These are phyloP conservation scores for Leptestheria dahalacensis DNA, from an alignment of 1,140 invertebrate genomes.

Conservation along the genomic window DNA sequence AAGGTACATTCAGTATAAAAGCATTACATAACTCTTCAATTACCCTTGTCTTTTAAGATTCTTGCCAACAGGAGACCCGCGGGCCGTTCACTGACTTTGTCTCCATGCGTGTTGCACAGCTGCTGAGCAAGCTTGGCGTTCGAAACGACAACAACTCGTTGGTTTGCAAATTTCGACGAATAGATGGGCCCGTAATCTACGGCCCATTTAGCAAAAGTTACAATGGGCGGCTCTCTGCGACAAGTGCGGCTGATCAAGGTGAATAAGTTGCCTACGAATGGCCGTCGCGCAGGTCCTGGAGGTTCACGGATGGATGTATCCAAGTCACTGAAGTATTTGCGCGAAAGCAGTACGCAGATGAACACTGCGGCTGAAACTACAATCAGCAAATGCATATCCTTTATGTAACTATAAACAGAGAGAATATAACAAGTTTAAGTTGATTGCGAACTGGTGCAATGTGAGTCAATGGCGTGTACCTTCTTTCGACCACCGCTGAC, in stretches of 20 bases:
- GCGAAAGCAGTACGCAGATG: neutral
- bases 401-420: no score
- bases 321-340: neutral
- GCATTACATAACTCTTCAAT: no score
- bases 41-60: conserved; percentile 6
- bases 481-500: no score
- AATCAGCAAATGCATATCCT: no score
- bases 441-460: no score
- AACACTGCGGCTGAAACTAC: no score
- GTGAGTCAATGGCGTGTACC: no score
- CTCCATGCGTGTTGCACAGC: neutral
- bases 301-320: neutral
- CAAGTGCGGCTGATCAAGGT: neutral
- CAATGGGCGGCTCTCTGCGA: neutral
- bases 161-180: neutral
- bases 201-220: conserved; percentile 5
- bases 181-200: conserved; percentile 5
- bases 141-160: neutral
- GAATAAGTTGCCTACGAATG: conserved; percentile 1
- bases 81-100: conserved; percentile 2
- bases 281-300: neutral
- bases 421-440: no score
- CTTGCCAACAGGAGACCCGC: neutral
- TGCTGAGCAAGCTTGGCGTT: conserved; percentile 1
- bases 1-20: no score